Base-by-base conservation (phyloP, 2,113 vertebrate species). In the Meriones unguiculatus region DNA sequence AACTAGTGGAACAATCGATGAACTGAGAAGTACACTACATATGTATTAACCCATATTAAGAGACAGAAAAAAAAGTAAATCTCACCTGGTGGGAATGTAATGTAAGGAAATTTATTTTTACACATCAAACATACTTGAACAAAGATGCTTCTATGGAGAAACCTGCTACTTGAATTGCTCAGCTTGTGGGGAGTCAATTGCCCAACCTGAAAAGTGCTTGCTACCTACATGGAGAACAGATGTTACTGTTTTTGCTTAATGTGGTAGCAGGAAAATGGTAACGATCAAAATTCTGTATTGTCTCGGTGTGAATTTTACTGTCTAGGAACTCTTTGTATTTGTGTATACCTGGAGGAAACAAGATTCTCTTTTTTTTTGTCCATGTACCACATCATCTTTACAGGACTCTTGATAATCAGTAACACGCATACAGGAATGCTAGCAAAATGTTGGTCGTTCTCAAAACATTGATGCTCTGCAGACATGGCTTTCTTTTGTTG, bases 201-300 rank as follows among this genome's bases (percentile, higher is more conserved):
- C 95, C 94, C 89, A 96, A 82, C 25, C 41, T 76, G 78, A 84
- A 84, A 97, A 93, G 73, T 77, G 82, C 41, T 76, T 93, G 97
- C 97, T 94, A 95, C 95, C 93, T 97, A 91, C 87, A 5, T 81
- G 76, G 95, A 95, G 96, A 97, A 97, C 97, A 98, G 97, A 97
- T 98, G 97, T 97, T 96, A 84, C 89, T 70, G n/a, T 90, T 97
- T 97, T 90, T 38, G 81, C 91, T 98, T 95, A 96, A 97, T 95
- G 93, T 25, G 41, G 75, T 38, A 87, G 73, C 70, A 69, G 94
- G 78, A 97, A 90, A 85, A 70, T 76, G 65, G 81, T 89, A 70
- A 88, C 32, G 64, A 82, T 89, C 80, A 86, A 96, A 96, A 91
- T 67, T 88, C 89, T 87, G 15, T 86, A 86, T 92, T 97, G 62